Conservation (phyloP, 1,140 invertebrate species). For the Plutomurus gul region DNA sequence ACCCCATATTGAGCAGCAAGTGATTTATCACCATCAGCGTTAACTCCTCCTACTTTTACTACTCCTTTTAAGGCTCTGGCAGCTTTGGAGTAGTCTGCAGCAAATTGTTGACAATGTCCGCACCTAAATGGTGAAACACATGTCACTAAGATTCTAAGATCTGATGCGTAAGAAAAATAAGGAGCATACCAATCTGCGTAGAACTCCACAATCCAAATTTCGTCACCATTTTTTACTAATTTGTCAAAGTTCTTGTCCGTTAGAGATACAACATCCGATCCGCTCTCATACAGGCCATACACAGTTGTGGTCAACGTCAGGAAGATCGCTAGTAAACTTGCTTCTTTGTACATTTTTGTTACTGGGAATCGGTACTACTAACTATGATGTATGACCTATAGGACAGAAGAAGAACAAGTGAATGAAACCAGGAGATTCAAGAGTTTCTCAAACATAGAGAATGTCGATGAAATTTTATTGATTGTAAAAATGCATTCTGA, state of each 20-base stretch:
- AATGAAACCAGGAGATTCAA: no score
- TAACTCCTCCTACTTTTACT: constrained; percentile 89
- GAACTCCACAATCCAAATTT: constrained; percentile 92
- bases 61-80: constrained; percentile 84
- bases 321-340: constrained; percentile 1
- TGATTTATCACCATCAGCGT: constrained; percentile 87
- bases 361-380: not conserved
- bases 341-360: not conserved
- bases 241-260: constrained; percentile 89
- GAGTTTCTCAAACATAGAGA: no score
- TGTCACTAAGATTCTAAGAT: not conserved
- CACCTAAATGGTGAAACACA: constrained; percentile 4
- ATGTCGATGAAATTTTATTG: no score
- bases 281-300: constrained; percentile 74
- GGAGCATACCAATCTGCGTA: constrained; percentile 88
- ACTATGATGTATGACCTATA: not conserved
- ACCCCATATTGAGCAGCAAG: constrained; percentile 81
- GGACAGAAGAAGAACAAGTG: not conserved
- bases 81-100: constrained; percentile 85
- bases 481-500: no score
- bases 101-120: constrained; percentile 68
- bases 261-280: constrained; percentile 86
- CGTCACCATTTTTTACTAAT: constrained; percentile 80
- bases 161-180: not conserved
- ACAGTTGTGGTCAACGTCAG: constrained; percentile 56